These are phyloP conservation scores for Notiomystis cincta DNA, from an alignment of 2,113 vertebrate genomes.

Conservation along the genomic window DNA sequence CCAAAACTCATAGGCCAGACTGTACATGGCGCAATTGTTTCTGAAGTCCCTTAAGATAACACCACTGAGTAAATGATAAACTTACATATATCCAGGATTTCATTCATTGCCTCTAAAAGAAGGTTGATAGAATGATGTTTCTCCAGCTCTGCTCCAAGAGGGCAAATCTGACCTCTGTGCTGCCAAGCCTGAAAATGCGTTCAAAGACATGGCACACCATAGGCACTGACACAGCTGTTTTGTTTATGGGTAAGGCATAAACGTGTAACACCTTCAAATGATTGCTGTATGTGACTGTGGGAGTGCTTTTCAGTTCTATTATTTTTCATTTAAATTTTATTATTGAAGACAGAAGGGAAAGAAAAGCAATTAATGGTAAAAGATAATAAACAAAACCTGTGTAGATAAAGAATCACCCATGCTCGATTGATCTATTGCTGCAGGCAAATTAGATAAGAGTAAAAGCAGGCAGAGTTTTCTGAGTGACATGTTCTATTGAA, in stretches of 20 bases:
- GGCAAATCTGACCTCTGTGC: not conserved
- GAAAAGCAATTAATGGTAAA: conserved; percentile 12
- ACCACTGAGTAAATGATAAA: not conserved
- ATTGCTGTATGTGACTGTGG: not conserved
- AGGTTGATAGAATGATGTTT: not conserved
- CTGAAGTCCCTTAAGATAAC: not conserved
- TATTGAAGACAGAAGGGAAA: not conserved
- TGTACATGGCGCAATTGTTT: not conserved
- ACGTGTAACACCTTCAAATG: not conserved
- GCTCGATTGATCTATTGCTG: not conserved
- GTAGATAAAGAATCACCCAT: not conserved
- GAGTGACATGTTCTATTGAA: not conserved
- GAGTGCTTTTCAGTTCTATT: not conserved
- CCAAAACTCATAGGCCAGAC: not conserved
- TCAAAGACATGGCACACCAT: not conserved
- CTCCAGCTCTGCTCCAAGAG: not conserved
- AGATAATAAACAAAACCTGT: not conserved
- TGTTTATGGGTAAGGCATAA: not conserved
- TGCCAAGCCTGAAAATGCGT: not conserved
- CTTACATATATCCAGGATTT: not conserved
- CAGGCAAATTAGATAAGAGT: not conserved
- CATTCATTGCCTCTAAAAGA: not conserved
- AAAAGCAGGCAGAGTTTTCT: not conserved
- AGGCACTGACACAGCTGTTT: not conserved
- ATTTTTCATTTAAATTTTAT: not conserved